Base-by-base conservation (phyloP, 1,140 invertebrate genomes). In the Heliconius melpomene region DNA sequence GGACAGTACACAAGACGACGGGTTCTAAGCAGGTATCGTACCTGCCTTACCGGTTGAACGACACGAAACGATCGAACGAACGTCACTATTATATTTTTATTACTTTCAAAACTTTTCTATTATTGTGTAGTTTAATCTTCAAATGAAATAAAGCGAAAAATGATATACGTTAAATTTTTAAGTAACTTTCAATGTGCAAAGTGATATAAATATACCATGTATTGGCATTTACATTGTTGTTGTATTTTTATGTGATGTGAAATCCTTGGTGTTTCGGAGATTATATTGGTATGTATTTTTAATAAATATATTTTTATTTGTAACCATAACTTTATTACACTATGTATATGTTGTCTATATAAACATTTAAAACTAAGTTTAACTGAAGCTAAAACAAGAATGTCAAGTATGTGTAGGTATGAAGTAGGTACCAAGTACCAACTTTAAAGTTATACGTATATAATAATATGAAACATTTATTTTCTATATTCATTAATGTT, bases 11-110 rank as follows among this genome's bases (percentile, higher is more conserved):
- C 26, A 75, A 75, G 18, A 78, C 81, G 87, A 85, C 86, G 86
- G 84, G 83, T 85, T 74, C 75, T 81, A 73, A 83, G 86, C 85
- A 87, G 87, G 89, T 90, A 88, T 78, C 76, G 79, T 78, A 77
- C 66, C 83, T 80, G 86, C 75, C 77, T 82, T 75, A 84, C 86
- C 85, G 82, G 86, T 87, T 87, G 79, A 84, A 84, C 83, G 83
- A 87, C 80, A 82, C 83, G 83, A 86, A 85, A 86, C 86, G 86
- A 87, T 84, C 86, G 86, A 87, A 87, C 85, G 86, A 87, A 87
- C 81, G 50, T 79, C 73, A 77, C 74, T 79, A 75, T 79, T 71
- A 70, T 71, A 77, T 77, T 77, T 40, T 60, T 71, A 60, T 76
- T 66, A 66, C 60, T 66, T 66, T 66, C 9, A 66, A 66, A 60